A percentile compares a stretch with the other conserved stretches of the same genome.
Conservation (phyloP, 2,888 invertebrate species). For the Epicampocera succincta region DNA sequence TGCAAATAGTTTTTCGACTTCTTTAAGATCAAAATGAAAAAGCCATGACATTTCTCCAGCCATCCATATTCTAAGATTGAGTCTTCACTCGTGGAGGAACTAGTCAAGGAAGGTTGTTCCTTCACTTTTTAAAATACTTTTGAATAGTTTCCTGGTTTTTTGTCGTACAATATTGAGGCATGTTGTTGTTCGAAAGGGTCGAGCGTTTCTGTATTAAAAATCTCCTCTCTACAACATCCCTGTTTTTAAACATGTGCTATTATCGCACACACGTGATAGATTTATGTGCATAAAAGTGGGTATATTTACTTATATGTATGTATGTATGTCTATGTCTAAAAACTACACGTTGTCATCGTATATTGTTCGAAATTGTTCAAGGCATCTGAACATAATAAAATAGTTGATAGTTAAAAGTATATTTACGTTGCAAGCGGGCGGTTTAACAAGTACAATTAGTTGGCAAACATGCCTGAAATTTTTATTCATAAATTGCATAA, state of each 20-base stretch:
- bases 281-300: background rate
- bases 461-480: slow-evolving; percentile 68
- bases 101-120: too few species aligned
- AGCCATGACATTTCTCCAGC: too few species aligned
- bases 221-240: slow-evolving; percentile 17
- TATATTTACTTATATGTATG: background rate
- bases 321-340: slow-evolving; percentile 4
- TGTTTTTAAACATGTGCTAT: slow-evolving; percentile 9
- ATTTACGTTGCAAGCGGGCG: slow-evolving; percentile 68
- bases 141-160: too few species aligned
- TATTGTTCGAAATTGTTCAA: slow-evolving; percentile 60
- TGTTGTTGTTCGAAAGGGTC: too few species aligned
- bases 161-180: too few species aligned
- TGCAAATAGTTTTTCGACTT: too few species aligned
- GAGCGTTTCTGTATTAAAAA: too few species aligned
- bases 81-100: too few species aligned
- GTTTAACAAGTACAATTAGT: slow-evolving; percentile 70
- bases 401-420: slow-evolving; percentile 60
- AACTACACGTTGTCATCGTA: slow-evolving; percentile 22
- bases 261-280: background rate
- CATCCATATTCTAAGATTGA: too few species aligned
- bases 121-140: too few species aligned
- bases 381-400: slow-evolving; percentile 63
- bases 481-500: slow-evolving; percentile 67
- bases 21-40: too few species aligned